Evolutionary conservation across 2,797 vertebrate species (phyloP).

Genomic region (Pangasius krempfi): DNA sequence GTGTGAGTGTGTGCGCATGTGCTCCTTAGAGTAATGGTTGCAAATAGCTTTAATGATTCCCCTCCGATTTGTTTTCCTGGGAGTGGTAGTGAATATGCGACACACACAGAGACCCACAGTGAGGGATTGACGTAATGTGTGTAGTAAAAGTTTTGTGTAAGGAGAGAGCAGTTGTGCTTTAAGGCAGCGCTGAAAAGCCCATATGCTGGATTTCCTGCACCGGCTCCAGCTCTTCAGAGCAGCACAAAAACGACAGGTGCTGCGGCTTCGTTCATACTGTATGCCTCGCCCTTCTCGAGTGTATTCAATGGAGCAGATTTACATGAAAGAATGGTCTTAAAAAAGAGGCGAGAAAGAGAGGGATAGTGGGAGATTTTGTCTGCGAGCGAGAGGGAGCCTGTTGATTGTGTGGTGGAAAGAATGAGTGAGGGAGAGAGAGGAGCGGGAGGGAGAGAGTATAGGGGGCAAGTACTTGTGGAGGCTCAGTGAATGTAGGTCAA

Average conservation of each 20-base stretch:
- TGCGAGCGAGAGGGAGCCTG: slow-evolving; percentile 27
- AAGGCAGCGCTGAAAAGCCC: slow-evolving; percentile 46
- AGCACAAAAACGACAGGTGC: slow-evolving; percentile 42
- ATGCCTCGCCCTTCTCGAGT: slow-evolving; percentile 32
- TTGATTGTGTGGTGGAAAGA: slow-evolving; percentile 49
- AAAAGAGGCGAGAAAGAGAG: slow-evolving; percentile 28
- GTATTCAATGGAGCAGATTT: slow-evolving; percentile 47
- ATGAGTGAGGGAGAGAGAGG: slow-evolving; percentile 20
- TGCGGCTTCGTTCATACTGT: slow-evolving; percentile 44
- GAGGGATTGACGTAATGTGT: slow-evolving; percentile 23
- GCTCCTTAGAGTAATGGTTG: slow-evolving; percentile 27
- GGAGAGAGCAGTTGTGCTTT: slow-evolving; percentile 24
- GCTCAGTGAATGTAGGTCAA: slow-evolving; percentile 62
- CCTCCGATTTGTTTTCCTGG: slow-evolving; percentile 51
- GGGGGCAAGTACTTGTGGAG: slow-evolving; percentile 54
- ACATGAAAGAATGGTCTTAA: slow-evolving; percentile 46
- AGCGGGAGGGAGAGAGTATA: not conserved
- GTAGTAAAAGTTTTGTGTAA: slow-evolving; percentile 39
- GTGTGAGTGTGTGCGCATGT: not conserved
- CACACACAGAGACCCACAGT: slow-evolving; percentile 14
- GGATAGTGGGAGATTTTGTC: slow-evolving; percentile 41
- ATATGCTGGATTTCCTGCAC: slow-evolving; percentile 48
- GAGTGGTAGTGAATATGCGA: slow-evolving; percentile 27
- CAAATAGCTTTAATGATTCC: slow-evolving; percentile 57
- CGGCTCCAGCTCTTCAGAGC: slow-evolving; percentile 28